Evolutionary conservation across 1,140 invertebrate genomes (phyloP).

Genomic region (Oncopodura yosiiana): DNA sequence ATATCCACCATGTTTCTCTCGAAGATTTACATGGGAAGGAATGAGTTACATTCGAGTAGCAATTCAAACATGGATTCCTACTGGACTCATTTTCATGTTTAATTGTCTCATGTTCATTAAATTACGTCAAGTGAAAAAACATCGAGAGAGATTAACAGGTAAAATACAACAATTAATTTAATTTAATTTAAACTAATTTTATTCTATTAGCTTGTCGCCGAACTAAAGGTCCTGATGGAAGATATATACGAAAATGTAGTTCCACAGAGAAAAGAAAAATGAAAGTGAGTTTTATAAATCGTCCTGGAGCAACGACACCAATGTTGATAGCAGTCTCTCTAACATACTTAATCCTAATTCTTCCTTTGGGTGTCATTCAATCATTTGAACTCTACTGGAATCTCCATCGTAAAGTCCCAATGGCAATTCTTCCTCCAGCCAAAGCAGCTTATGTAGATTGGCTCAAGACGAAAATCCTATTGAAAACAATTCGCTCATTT

Average conservation of each 20-base stretch:
- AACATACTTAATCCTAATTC: conserved; percentile 39
- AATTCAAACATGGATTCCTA: conserved; percentile 40
- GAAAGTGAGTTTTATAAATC: background rate
- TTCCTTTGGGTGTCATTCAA: conserved; percentile 41
- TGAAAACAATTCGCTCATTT: conserved; percentile 30
- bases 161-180: background rate
- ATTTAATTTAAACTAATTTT: too few relatives aligned
- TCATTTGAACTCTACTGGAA: conserved; percentile 40
- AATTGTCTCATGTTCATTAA: conserved; percentile 39
- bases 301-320: conserved; percentile 18
- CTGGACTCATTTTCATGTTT: conserved; percentile 39
- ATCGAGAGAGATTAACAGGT: conserved; percentile 28
- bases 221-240: too few relatives aligned
- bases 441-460: conserved; percentile 3
- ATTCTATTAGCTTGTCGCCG: too few relatives aligned
- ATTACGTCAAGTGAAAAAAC: conserved; percentile 16
- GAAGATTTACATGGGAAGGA: conserved; percentile 37
- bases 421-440: background rate
- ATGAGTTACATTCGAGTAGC: conserved; percentile 40
- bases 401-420: background rate
- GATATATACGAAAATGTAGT: too few relatives aligned
- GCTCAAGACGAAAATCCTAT: conserved; percentile 16
- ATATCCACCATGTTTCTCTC: conserved; percentile 38
- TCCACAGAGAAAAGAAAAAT: conserved; percentile 3
- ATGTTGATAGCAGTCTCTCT: conserved; percentile 36